These are phyloP conservation scores for Eilema caniola DNA, from an alignment of 2,888 invertebrate species.

Conservation along the genomic window DNA sequence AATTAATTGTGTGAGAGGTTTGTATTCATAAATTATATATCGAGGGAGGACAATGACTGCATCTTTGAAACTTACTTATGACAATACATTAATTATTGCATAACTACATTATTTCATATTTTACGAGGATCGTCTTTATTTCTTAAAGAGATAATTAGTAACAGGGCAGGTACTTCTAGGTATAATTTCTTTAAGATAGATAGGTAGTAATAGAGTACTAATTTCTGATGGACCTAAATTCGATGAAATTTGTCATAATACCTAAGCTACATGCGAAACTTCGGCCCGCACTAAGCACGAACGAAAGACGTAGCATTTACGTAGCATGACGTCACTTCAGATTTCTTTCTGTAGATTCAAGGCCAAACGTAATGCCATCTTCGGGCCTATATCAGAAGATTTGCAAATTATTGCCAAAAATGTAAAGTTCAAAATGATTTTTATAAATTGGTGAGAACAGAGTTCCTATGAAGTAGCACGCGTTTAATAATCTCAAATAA, in stretches of 20 bases:
- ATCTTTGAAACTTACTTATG: slow-evolving; percentile 41
- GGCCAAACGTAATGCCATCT: too few relatives aligned
- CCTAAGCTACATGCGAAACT: not conserved
- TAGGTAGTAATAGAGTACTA: too few relatives aligned
- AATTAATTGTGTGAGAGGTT: slow-evolving; percentile 17
- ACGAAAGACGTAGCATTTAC: not conserved
- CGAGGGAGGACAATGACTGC: slow-evolving; percentile 48
- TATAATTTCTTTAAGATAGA: too few relatives aligned
- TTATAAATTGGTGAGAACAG: not conserved
- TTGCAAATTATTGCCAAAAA: too few relatives aligned
- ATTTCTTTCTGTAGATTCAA: not conserved
- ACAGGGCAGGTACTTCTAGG: too few relatives aligned
- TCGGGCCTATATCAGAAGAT: too few relatives aligned
- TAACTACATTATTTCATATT: slow-evolving; percentile 8
- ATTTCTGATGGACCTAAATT: too few relatives aligned
- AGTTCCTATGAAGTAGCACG: not conserved
- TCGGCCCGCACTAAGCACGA: not conserved
- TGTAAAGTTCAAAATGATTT: too few relatives aligned
- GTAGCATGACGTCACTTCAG: not conserved
- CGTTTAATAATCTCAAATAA: not conserved
- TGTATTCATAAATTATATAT: slow-evolving; percentile 16
- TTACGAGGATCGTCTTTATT: not conserved
- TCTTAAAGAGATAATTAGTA: not conserved
- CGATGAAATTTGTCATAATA: too few relatives aligned
- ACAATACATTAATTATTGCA: not conserved